Evolutionary conservation across 2,888 invertebrate species (phyloP), one percentile per base, ranked within the genome.

Genomic region (Calameuta pallipes): DNA sequence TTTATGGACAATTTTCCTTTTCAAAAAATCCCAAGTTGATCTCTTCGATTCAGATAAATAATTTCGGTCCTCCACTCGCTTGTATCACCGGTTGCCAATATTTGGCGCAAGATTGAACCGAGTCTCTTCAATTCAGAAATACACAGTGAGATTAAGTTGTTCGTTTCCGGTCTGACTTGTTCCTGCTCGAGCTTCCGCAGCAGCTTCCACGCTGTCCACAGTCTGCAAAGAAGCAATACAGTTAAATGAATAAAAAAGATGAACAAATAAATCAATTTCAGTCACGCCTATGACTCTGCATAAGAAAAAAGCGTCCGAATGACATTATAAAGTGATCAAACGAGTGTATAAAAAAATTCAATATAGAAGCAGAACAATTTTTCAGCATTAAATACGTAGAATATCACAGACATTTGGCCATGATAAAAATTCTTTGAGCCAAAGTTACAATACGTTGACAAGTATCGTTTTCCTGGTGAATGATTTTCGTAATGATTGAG

Each of bases 61-160:
- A 13, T 41, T 15, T 15, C 15, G 41, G 1, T 15, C 6, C 41
- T 1, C 6, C 23, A 9, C 41, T 56, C 23, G 41, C 41, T 23
- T 23, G 41, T 56, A 23, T 15, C 9, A 6, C 23, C 41, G 23
- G 23, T 23, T 56, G 23, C 23, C 41, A 6, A 6, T 56, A 9
- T 9, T 23, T 9, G 41, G 41, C 23, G 41, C 15, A 0, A 15
- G 15, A 41, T 41, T 41, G 4, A 15, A 15, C 13, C 15, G 23
- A 56, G 23, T 23, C 23, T 56, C 6, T 31, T 11, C 1, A 33
- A 15, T 82, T 92, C 91, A 95, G 92, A 95, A 95, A 92, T 95
- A 95, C n/a, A 95, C 95, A 80, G 95, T 95, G 87, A 95, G 93
- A 91, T 95, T 95, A 90, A 94, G 94, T 90, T 94, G 94, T 83